Base-by-base conservation (phyloP, 2,797 vertebrate species). In the Pseudomugil tenellus region DNA sequence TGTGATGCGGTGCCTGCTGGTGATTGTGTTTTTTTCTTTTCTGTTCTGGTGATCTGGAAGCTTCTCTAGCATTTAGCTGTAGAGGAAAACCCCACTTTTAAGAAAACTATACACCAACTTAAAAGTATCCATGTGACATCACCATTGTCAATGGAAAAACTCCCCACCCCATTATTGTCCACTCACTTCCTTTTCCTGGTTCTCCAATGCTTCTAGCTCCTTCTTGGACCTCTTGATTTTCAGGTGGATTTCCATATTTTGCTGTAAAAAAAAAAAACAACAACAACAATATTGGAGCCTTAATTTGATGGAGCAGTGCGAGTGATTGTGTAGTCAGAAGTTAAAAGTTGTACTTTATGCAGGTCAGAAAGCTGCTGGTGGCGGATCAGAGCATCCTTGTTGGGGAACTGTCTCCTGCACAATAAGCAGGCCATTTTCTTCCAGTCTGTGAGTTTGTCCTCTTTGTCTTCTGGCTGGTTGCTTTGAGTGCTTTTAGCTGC, bases 181-280 rank as follows among this genome's bases (percentile, higher is more conserved):
- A 70, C 63, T 57, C 74, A 98, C 98, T 94, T 99, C 95, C 77
- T 95, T 96, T 83, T 99, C 98, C 88, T 96, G 95, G 84, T 96
- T 96, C 91, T 99, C 97, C 80, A 99, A 90, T 41, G 96, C 98
- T 0, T 97, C 97, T 19, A 99, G 90, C 23, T 99, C 97, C 85
- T 95, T 97, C 83, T 98, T 97, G 0, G 98, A 99, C 78, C 90
- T 94, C 87, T 96, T 98, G 80, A 98, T 98, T 92, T 98, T 99
- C 67, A 96, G 93, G 61, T 98, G 97, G 80, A 98, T 98, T 85
- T 98, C 97, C 91, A 99, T 94, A 88, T 99, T 99, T 99, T 99
- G 97, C 98, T 99, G 32, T 76, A 51, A 46, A 77, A 31, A 80
- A 2, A 58, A 67, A 3, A 68, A 71, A 4, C 1, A 35, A 46